These are phyloP conservation scores for Amblyopsis hoosieri DNA, from an alignment of 2,797 vertebrate species.

Conservation along the genomic window DNA sequence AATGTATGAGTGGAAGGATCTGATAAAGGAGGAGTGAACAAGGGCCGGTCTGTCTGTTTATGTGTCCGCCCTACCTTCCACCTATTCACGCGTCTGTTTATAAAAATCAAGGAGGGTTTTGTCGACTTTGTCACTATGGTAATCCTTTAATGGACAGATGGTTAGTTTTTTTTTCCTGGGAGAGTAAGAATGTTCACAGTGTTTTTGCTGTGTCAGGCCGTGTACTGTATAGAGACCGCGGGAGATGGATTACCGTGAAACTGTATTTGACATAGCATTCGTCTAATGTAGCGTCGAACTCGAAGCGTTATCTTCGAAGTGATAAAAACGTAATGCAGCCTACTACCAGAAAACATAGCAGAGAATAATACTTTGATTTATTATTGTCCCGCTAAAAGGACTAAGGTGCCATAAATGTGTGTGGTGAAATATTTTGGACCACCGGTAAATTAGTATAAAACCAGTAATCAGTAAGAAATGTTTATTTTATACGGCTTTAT, in stretches of 20 bases:
- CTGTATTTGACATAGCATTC: constrained; percentile 31
- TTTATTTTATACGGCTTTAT: constrained; percentile 4
- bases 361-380: constrained; percentile 33
- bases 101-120: constrained; percentile 43
- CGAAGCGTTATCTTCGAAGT: constrained; percentile 24
- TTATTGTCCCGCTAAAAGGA: constrained; percentile 18
- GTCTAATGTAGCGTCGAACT: constrained; percentile 20
- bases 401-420: constrained; percentile 14
- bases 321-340: constrained; percentile 20
- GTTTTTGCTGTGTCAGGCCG: constrained; percentile 40
- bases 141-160: constrained; percentile 69
- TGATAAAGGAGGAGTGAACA: constrained; percentile 57
- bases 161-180: constrained; percentile 34
- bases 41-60: constrained; percentile 38
- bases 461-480: constrained; percentile 26
- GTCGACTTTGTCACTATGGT: constrained; percentile 51
- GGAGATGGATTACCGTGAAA: constrained; percentile 30
- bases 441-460: constrained; percentile 6
- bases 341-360: constrained; percentile 16
- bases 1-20: constrained; percentile 29
- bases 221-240: constrained; percentile 10
- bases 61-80: constrained; percentile 18
- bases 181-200: constrained; percentile 53
- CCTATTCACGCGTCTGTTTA: constrained; percentile 31
- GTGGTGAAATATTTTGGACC: constrained; percentile 22